A percentile compares a stretch with the other conserved stretches of the same genome.
Conservation (phyloP, 1,140 invertebrate genomes). For the Pseudomyrmex flavicornis region DNA sequence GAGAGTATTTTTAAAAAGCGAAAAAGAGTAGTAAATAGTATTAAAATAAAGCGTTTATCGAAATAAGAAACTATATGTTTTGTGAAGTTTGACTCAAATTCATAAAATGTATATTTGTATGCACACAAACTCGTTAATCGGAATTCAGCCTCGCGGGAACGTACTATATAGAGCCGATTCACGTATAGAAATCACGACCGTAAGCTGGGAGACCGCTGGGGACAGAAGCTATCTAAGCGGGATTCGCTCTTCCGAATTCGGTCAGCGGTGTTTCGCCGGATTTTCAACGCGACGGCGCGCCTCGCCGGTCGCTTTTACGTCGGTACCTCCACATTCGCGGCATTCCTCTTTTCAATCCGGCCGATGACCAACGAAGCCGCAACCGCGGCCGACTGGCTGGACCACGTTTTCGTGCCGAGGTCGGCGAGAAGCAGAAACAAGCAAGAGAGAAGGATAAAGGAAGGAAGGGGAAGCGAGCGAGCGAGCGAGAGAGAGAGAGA, state of each 20-base stretch:
- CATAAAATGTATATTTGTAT: neutral
- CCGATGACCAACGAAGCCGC: slow-evolving; percentile 48
- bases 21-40: neutral
- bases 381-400: slow-evolving; percentile 32
- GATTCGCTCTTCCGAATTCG: slow-evolving; percentile 42
- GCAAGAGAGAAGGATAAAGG: slow-evolving; percentile 1
- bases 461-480: neutral
- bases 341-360: slow-evolving; percentile 55
- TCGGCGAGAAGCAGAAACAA: slow-evolving; percentile 38
- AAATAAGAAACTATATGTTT: neutral
- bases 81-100: neutral
- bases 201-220: neutral
- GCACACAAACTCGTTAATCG: slow-evolving; percentile 9
- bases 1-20: neutral
- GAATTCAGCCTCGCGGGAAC: neutral
- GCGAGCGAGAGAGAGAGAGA: slow-evolving; percentile 1
- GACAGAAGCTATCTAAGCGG: neutral
- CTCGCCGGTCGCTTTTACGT: slow-evolving; percentile 21
- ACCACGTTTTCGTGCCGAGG: slow-evolving; percentile 44
- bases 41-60: too few species aligned
- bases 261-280: slow-evolving; percentile 21
- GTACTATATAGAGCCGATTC: neutral
- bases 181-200: neutral
- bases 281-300: neutral
- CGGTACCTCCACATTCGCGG: slow-evolving; percentile 26